Conservation (phyloP, 1,140 invertebrate species). For the Scaptodrosophila lebanonensis region DNA sequence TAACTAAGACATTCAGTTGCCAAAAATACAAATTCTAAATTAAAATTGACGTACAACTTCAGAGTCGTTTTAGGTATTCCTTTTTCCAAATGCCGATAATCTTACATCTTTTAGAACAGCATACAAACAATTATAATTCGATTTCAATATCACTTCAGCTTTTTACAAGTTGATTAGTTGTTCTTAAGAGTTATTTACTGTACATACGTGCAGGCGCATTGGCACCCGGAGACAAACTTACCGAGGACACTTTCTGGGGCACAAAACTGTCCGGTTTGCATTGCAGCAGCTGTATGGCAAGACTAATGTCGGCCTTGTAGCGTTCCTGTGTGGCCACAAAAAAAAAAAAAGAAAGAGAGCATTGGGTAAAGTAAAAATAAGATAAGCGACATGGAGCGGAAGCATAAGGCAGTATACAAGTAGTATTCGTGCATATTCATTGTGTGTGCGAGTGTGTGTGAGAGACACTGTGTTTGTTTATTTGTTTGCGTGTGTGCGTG, state of each 20-base stretch:
- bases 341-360: conserved; percentile 42
- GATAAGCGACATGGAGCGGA: neutral
- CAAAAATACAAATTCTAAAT: no score
- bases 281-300: conserved; percentile 95
- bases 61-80: no score
- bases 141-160: neutral
- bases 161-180: no score
- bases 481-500: conserved; percentile 8
- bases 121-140: neutral
- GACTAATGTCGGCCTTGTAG: conserved; percentile 95
- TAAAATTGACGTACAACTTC: no score
- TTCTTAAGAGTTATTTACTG: no score
- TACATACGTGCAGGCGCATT: neutral
- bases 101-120: neutral
- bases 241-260: conserved; percentile 92
- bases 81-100: no score
- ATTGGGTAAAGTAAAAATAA: conserved; percentile 10
- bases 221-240: conserved; percentile 82
- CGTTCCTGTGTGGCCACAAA: conserved; percentile 91
- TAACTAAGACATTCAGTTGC: no score
- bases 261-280: conserved; percentile 97
- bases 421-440: conserved; percentile 3
- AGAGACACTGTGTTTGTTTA: no score
- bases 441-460: neutral
- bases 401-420: conserved; percentile 28